Base-by-base conservation (phyloP, 37 sponge, comb jelly and placozoan genomes). In the Hormiphora californensis region DNA sequence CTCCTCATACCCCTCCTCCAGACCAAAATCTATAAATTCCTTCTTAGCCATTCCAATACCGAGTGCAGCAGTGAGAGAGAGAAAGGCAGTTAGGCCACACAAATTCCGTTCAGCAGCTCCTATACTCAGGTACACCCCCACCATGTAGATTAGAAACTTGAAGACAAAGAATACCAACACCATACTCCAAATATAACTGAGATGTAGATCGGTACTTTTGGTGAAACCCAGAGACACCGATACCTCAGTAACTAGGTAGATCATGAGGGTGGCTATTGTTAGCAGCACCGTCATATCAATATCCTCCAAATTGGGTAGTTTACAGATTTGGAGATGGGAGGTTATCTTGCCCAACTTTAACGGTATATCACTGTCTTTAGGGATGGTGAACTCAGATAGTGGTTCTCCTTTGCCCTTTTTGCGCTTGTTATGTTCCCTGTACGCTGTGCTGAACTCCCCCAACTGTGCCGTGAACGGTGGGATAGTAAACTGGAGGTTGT, bases 121-220 rank as follows among this genome's bases (percentile, higher is more conserved):
- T 28, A 73, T n/a, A 43, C 43, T 43, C 12, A 73, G 4, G 44
- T 73, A 73, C 81, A 73, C 81, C 25, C 43, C 43, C 28, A 73
- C 19, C 81, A 73, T 73, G 81, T 73, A 73, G 1, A 43, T 19
- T 43, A 73, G 81, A 46, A 73, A 73, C 46, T 73, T 73, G 44
- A 17, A 22, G 43, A 43, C 40, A 46, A 73, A 73, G 28, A 73
- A n/a, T 0, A 73, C n/a, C 25, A 73, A 43, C 28, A 73, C 44
- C 7, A 73, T 22, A n/a, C 39, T 36, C 81, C 81, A 73, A 46
- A 73, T 73, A n/a, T 73, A 73, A 28, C 46, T 43, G 43, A 73
- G 81, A 73, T 73, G 81, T 22, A 41, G 43, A 33, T 73, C 81
- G 15, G 81, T 40, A 22, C 21, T 25, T 21, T 43, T 23, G 5